Percentiles rank a stretch among this genome's conserved stretches.
Evolutionary conservation across 1,140 invertebrate genomes (phyloP).

Genomic region (Venustaconcha ellipsiformis): DNA sequence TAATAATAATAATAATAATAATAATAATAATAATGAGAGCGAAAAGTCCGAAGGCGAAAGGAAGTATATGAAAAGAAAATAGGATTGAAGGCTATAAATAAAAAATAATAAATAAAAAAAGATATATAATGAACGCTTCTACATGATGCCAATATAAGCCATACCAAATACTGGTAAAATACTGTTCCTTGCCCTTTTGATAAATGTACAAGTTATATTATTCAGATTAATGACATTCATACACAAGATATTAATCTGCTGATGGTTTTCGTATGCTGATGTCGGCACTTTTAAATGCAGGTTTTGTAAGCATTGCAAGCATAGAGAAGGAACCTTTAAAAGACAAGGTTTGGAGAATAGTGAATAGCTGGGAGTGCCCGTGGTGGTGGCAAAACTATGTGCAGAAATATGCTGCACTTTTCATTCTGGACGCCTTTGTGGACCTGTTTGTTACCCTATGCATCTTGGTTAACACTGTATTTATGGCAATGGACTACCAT

Average conservation of each 20-base stretch:
- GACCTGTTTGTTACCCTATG: conserved; percentile 98
- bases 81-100: neutral
- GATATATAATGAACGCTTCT: too few species aligned
- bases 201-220: too few species aligned
- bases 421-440: conserved; percentile 98
- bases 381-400: conserved; percentile 86
- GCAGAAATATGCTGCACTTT: conserved; percentile 88
- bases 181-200: too few species aligned
- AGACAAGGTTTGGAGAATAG: conserved; percentile 80
- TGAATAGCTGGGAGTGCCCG: conserved; percentile 98
- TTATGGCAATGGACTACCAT: conserved; percentile 98
- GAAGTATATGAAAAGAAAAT: conserved; percentile 1
- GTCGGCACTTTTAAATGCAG: too few species aligned
- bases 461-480: conserved; percentile 97
- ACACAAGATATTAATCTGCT: too few species aligned
- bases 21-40: conserved; percentile 21
- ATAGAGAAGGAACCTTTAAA: conserved; percentile 53
- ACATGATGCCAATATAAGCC: too few species aligned
- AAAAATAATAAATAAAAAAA: neutral
- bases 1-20: conserved; percentile 28
- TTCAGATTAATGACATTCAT: too few species aligned
- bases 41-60: conserved; percentile 1
- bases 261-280: too few species aligned
- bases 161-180: too few species aligned
- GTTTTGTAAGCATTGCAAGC: conserved; percentile 21